Conservation (phyloP, 2,113 vertebrate genomes). For the Lontra canadensis region DNA sequence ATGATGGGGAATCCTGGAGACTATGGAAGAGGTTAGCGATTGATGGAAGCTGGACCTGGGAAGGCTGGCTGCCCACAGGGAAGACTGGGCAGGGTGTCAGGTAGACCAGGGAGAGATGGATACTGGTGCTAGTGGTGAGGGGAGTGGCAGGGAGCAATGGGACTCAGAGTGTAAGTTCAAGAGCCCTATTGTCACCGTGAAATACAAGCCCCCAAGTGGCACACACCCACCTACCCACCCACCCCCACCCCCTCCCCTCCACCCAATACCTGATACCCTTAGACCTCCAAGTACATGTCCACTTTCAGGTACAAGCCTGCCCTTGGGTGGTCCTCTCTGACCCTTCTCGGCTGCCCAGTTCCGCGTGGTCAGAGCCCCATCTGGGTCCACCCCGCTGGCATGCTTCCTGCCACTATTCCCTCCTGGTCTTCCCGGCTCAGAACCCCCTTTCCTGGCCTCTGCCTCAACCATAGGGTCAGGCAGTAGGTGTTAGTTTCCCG, state of each 20-base stretch:
- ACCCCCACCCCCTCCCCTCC: neutral
- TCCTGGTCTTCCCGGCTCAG: neutral
- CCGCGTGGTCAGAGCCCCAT: neutral
- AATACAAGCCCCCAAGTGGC: neutral
- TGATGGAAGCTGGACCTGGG: neutral
- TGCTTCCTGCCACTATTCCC: neutral
- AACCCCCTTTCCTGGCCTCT: neutral
- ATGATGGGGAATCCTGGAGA: neutral
- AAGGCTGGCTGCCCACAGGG: neutral
- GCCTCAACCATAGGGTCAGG: neutral
- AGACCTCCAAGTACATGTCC: neutral
- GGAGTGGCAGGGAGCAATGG: neutral
- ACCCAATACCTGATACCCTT: neutral
- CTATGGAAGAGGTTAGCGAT: neutral
- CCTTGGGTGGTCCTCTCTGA: fast-evolving
- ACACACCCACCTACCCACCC: neutral
- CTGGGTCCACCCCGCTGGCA: neutral
- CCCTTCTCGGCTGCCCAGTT: neutral
- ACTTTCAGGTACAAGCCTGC: neutral
- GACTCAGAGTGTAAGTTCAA: neutral
- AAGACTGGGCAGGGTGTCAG: neutral
- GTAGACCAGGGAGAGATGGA: neutral
- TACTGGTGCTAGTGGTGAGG: neutral
- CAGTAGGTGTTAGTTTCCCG: neutral
- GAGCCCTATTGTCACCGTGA: neutral